Evolutionary conservation across 2,797 vertebrate genomes (phyloP).

Genomic region (Onychomys leucogaster): DNA sequence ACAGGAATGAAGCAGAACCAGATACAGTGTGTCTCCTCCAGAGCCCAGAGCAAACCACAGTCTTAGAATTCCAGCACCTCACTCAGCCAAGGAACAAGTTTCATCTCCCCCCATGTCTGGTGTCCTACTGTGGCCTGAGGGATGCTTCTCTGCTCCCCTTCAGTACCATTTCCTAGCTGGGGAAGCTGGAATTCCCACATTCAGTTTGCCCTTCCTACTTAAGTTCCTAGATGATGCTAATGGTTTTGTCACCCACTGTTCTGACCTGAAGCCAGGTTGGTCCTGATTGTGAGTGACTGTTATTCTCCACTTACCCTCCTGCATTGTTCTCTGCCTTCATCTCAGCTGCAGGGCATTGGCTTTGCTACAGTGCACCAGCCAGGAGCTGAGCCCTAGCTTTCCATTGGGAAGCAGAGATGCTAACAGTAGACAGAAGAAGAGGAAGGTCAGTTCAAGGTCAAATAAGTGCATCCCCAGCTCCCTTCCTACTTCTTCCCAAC

Average conservation of each 20-base stretch:
- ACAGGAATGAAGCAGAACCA: not conserved
- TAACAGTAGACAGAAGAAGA: not conserved
- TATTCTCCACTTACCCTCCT: not conserved
- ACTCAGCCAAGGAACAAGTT: not conserved
- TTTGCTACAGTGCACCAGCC: not conserved
- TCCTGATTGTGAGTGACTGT: not conserved
- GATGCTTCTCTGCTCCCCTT: not conserved
- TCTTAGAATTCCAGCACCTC: not conserved
- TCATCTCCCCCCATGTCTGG: too few relatives aligned
- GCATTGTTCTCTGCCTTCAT: not conserved
- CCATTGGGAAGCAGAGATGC: not conserved
- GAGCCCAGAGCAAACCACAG: not conserved
- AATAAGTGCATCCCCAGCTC: not conserved
- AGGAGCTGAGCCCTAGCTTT: not conserved
- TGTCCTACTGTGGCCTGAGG: not conserved
- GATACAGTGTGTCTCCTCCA: accelerated
- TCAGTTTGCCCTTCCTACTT: not conserved
- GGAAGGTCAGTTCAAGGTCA: not conserved
- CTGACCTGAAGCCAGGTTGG: not conserved
- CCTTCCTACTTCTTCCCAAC: not conserved
- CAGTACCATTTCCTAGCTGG: accelerated
- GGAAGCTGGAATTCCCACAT: not conserved
- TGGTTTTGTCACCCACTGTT: not conserved
- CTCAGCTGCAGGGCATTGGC: too few relatives aligned
- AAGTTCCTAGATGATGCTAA: not conserved